Evolutionary conservation across 2,888 invertebrate species (phyloP).

Genomic region (Dinocampus coccinellae): DNA sequence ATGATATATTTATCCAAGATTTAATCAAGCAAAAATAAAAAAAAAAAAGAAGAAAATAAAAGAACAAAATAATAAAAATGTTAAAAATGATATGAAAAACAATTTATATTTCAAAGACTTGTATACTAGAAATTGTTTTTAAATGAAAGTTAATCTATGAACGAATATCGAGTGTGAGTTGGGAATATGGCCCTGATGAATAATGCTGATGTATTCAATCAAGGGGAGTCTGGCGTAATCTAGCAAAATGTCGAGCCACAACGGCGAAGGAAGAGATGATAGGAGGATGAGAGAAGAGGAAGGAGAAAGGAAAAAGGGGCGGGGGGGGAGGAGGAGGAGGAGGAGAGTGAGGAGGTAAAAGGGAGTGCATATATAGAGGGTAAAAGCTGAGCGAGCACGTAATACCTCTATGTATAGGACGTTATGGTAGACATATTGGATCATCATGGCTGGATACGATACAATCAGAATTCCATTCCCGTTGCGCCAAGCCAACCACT

Average conservation of each 20-base stretch:
- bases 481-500: slow-evolving; percentile 39
- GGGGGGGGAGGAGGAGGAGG: slow-evolving; percentile 8
- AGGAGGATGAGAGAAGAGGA: slow-evolving; percentile 23
- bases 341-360: slow-evolving; percentile 31
- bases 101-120: slow-evolving; percentile 17
- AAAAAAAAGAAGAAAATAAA: slow-evolving; percentile 25
- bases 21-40: too few species aligned
- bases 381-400: slow-evolving; percentile 43
- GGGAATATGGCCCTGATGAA: slow-evolving; percentile 48
- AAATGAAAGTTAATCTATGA: neutral
- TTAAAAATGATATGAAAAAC: neutral
- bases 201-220: slow-evolving; percentile 59
- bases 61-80: too few species aligned
- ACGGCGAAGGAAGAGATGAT: slow-evolving; percentile 18
- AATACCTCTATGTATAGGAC: slow-evolving; percentile 47
- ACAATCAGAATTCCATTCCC: slow-evolving; percentile 61
- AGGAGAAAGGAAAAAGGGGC: too few species aligned
- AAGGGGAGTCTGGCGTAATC: slow-evolving; percentile 56
- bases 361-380: slow-evolving; percentile 15
- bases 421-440: slow-evolving; percentile 60
- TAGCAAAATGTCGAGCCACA: slow-evolving; percentile 54
- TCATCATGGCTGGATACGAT: slow-evolving; percentile 59
- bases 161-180: slow-evolving; percentile 39
- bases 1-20: too few species aligned
- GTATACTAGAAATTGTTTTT: slow-evolving; percentile 19